These are phyloP conservation scores for Dolichotis patagonum DNA, from an alignment of 2,113 vertebrate genomes.

Conservation along the genomic window DNA sequence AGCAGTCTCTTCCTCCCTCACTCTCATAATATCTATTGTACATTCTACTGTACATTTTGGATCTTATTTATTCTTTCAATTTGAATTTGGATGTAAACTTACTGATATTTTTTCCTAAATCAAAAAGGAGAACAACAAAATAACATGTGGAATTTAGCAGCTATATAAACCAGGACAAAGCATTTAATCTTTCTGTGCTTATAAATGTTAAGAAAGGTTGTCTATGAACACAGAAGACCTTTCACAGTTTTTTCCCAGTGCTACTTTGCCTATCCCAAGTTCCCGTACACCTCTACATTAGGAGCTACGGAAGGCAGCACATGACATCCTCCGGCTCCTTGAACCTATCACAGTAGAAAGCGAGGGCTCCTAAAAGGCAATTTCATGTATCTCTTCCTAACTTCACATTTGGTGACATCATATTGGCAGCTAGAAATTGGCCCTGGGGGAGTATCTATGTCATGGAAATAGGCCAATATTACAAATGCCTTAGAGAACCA, in stretches of 20 bases:
- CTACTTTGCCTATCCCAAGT: neutral
- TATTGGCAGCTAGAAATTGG: neutral
- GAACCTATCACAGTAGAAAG: neutral
- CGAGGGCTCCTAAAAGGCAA: neutral
- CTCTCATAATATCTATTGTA: too few species aligned
- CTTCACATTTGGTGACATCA: neutral
- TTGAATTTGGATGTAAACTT: neutral
- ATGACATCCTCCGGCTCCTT: rapidly evolving
- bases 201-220: neutral
- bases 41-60: too few species aligned
- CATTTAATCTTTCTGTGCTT: neutral
- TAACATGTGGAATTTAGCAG: neutral
- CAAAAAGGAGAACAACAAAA: neutral
- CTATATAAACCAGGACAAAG: neutral
- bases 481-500: neutral
- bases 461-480: neutral
- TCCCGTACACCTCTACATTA: rapidly evolving
- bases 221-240: neutral
- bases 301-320: neutral
- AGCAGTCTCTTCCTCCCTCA: too few species aligned
- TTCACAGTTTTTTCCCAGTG: neutral
- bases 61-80: too few species aligned
- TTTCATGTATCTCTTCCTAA: neutral
- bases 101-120: neutral
- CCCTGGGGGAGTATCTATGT: neutral